Percentiles rank a stretch among this genome's conserved stretches.
phyloP scores from a whole-genome alignment of 1,140 invertebrate species.

The Heliconius nattereri region DNA sequence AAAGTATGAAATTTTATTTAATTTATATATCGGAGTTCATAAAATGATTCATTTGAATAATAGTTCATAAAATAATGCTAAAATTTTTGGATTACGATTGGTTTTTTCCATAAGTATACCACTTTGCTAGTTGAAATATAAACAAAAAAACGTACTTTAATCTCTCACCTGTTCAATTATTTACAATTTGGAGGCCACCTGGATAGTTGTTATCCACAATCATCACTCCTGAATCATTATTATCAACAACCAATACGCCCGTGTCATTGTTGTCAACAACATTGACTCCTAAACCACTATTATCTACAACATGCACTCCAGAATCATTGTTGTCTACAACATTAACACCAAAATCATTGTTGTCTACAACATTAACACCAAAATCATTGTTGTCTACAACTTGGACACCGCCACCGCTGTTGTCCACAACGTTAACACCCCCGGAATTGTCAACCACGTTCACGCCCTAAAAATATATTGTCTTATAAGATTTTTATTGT shows the following conservation, averaged over 20 bases:
- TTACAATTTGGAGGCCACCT: background rate
- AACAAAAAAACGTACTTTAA: background rate
- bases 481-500: background rate
- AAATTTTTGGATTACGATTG: no score
- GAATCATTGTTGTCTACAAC: slow-evolving; percentile 30
- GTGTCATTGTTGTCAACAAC: slow-evolving; percentile 29
- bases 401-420: slow-evolving; percentile 22
- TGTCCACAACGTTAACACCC: slow-evolving; percentile 25
- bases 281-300: slow-evolving; percentile 22
- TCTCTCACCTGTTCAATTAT: background rate
- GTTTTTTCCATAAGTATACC: no score
- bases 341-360: slow-evolving; percentile 18
- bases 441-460: background rate
- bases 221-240: slow-evolving; percentile 9
- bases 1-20: no score
- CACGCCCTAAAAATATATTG: background rate
- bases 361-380: slow-evolving; percentile 36
- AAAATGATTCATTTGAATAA: no score
- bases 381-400: slow-evolving; percentile 26
- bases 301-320: slow-evolving; percentile 19
- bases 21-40: no score
- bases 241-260: slow-evolving; percentile 19
- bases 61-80: no score
- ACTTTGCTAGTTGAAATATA: no score
- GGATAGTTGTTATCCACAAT: background rate